These are phyloP conservation scores for Acarapis woodi DNA, from an alignment of 1,140 invertebrate species.

Conservation along the genomic window DNA sequence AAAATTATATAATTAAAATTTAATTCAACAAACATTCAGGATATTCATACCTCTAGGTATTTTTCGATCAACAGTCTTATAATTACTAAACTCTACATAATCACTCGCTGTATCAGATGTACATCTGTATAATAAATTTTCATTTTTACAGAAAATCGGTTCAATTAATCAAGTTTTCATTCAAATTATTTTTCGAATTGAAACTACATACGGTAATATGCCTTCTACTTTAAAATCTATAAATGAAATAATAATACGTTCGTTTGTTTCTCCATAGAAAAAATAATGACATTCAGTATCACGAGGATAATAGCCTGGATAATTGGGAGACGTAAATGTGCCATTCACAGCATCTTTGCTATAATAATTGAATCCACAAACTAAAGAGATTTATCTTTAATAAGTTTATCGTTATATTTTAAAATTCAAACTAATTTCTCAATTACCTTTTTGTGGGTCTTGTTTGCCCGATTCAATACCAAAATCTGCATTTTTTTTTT, in stretches of 20 bases:
- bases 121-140: conserved; percentile 17
- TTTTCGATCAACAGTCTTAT: conserved; percentile 50
- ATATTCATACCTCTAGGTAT: conserved; percentile 33
- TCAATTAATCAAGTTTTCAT: too few relatives aligned
- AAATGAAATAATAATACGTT: conserved; percentile 54
- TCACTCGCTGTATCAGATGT: conserved; percentile 57
- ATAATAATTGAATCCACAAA: conserved; percentile 22
- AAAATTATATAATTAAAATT: too few relatives aligned
- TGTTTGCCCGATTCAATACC: conserved; percentile 46
- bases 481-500: conserved; percentile 27
- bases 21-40: too few relatives aligned
- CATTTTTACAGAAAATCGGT: background rate
- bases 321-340: conserved; percentile 66
- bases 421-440: conserved; percentile 6
- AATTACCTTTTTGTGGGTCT: conserved; percentile 13
- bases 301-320: conserved; percentile 63
- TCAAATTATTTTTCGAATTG: background rate
- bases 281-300: conserved; percentile 81
- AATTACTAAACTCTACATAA: conserved; percentile 81
- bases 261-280: conserved; percentile 47
- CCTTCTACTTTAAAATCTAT: conserved; percentile 72
- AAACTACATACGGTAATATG: conserved; percentile 34
- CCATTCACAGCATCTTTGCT: conserved; percentile 42
- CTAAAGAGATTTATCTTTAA: too few relatives aligned
- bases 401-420: background rate